Base-by-base conservation (phyloP, 2,888 invertebrate species). In the Meteorus colon region DNA sequence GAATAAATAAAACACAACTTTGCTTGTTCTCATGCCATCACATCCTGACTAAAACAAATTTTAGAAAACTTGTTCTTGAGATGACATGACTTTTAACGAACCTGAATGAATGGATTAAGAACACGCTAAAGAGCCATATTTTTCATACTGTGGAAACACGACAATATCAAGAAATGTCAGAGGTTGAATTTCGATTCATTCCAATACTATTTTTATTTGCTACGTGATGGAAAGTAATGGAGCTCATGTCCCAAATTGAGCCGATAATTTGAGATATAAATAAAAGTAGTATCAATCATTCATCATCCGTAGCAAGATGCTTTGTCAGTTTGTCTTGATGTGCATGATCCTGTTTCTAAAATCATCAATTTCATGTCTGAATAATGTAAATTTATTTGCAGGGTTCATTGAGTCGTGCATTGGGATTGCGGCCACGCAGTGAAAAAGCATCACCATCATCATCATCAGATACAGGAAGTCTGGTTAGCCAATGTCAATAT, bases 351-450 rank as follows among this genome's bases (percentile, higher is more conserved):
- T 14, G 41, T 29, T 51, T 62, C 1, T 19, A 27, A 14, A 3
- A 41, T 73, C 14, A 29, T 4, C 14, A 14, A 31, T 4, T 29
- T n/a, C 4, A 5, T 31, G 12, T 62, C 59, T 66, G 27, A 76
- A 74, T 14, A n/a, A 73, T 76, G 60, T 75, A 31, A 34, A 67
- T 73, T 85, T 45, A 6, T 19, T 72, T 89, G n/a, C 90, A 95
- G 95, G 95, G 95, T 78, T 95, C 95, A 67, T 91, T 95, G 88
- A 94, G 94, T 77, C 91, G 95, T 77, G 95, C 95, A 4, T 90
- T 95, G 55, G 95, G 95, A 65, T 87, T 92, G 45, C 91, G 89
- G 77, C 88, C 93, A 4, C 92, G 93, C 82, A 91, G 92, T 75
- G 94, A 94, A 73, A 92, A 94, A 77, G 92, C 93, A 0, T 94